phyloP scores from a whole-genome alignment of 2,113 vertebrate species.

The Brienomyrus brachyistius region DNA sequence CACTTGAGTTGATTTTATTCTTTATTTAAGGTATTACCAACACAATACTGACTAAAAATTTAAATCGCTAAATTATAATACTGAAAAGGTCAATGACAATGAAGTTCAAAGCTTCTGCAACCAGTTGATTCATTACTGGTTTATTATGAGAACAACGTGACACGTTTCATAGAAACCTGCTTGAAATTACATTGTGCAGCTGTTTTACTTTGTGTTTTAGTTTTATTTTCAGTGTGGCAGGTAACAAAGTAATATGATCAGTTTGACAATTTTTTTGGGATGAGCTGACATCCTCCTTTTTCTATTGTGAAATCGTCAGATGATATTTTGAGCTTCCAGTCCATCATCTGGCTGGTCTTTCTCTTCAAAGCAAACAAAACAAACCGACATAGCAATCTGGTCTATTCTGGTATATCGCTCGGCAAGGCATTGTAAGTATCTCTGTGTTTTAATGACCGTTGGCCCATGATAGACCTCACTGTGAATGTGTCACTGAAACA shows the following conservation, averaged over 20 bases:
- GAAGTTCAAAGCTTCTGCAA: not conserved
- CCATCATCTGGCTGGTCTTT: not conserved
- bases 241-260: not conserved
- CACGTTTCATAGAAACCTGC: not conserved
- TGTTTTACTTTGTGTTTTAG: not conserved
- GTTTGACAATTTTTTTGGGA: not conserved
- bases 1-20: not conserved
- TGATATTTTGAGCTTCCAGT: not conserved
- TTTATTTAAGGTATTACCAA: not conserved
- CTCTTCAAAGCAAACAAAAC: not conserved
- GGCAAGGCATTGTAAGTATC: not conserved
- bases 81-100: not conserved
- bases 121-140: not conserved
- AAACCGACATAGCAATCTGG: not conserved
- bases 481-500: constrained; percentile 8
- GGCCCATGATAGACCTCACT: not conserved
- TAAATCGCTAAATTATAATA: not conserved
- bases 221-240: not conserved
- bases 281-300: not conserved
- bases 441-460: not conserved
- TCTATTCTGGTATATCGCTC: not conserved
- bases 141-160: not conserved
- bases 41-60: not conserved
- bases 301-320: not conserved
- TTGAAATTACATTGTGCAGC: not conserved